Conservation (phyloP, 2,797 vertebrate species). For the Microctenopoma steveboyesi region DNA sequence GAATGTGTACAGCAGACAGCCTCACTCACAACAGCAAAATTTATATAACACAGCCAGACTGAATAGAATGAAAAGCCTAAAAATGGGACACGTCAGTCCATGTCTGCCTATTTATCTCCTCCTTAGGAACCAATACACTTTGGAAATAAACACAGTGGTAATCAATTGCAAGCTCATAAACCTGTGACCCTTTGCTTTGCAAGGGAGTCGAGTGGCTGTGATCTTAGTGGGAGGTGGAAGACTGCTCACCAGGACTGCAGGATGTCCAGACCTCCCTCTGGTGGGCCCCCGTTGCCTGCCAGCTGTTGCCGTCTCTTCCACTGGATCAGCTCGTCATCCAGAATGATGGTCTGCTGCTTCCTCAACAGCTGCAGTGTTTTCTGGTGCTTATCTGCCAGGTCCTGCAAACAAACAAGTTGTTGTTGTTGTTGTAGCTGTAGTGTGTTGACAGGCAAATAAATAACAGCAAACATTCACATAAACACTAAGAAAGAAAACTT, state of each 20-base stretch:
- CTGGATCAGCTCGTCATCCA: slow-evolving; percentile 97
- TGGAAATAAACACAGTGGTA: slow-evolving; percentile 32
- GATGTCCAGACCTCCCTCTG: slow-evolving; percentile 93
- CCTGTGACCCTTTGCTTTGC: slow-evolving; percentile 50
- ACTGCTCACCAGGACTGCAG: slow-evolving; percentile 91
- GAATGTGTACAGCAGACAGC: neutral
- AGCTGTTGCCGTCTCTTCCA: slow-evolving; percentile 98
- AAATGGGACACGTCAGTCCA: slow-evolving; percentile 13
- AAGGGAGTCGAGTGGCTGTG: slow-evolving; percentile 35
- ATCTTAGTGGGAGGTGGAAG: slow-evolving; percentile 53
- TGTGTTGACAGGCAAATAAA: neutral
- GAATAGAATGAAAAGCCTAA: slow-evolving; percentile 7
- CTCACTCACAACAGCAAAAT: neutral
- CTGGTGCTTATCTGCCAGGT: slow-evolving; percentile 96
- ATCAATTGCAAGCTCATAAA: slow-evolving; percentile 52
- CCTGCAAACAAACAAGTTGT: slow-evolving; percentile 73
- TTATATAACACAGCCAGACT: neutral
- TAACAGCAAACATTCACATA: neutral
- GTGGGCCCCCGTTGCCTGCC: slow-evolving; percentile 91
- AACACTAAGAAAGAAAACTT: neutral
- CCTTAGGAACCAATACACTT: slow-evolving; percentile 30
- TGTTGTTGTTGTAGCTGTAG: no score
- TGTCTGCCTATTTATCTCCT: neutral
- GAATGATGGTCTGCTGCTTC: slow-evolving; percentile 96
- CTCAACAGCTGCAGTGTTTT: slow-evolving; percentile 93